Evolutionary conservation across 2,888 invertebrate genomes (phyloP).

Genomic region (Phyto melanocephala): DNA sequence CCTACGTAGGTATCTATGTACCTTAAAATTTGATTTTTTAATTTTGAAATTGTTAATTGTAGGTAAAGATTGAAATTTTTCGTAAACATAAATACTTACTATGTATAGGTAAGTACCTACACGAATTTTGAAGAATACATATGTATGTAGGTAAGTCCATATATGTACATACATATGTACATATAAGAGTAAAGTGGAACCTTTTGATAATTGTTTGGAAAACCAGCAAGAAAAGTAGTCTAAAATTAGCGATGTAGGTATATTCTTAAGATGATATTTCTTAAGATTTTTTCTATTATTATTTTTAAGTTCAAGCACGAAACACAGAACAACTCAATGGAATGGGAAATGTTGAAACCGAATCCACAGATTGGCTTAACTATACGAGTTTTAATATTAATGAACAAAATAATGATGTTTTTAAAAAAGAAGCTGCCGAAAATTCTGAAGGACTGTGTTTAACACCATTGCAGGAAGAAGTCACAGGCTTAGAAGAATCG

Average conservation of each 20-base stretch:
- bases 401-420: background rate
- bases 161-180: background rate
- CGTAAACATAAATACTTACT: too few species aligned
- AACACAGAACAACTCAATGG: background rate
- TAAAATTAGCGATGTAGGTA: background rate
- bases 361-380: background rate
- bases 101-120: too few species aligned
- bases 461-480: too few species aligned
- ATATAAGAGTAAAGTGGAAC: background rate
- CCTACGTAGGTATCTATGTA: background rate
- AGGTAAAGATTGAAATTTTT: too few species aligned
- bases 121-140: too few species aligned
- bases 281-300: background rate
- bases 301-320: background rate
- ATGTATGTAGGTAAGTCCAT: too few species aligned
- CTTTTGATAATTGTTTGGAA: background rate
- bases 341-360: background rate
- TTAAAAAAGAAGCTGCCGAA: background rate
- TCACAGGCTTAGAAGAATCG: background rate
- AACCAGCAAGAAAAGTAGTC: background rate
- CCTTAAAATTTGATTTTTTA: too few species aligned
- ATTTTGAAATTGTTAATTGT: too few species aligned
- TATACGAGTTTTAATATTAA: background rate
- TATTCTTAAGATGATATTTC: background rate
- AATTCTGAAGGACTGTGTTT: background rate